Evolutionary conservation across 2,113 vertebrate genomes (phyloP).

Genomic region (Corapipo altera): DNA sequence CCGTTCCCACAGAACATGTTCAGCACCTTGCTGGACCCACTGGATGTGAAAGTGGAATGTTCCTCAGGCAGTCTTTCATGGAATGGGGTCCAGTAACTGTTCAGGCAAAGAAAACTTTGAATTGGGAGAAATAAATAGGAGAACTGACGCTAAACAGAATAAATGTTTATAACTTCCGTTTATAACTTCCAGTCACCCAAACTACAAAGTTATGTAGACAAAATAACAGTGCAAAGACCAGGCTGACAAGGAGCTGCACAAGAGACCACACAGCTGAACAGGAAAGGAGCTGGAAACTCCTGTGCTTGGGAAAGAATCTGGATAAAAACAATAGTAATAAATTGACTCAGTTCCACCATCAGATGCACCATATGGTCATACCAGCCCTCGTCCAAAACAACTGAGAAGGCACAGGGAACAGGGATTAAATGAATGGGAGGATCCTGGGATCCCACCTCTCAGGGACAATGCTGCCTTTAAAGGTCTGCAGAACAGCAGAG

Average conservation of each 20-base stretch:
- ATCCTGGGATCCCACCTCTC: not conserved
- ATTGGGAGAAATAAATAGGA: not conserved
- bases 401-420: not conserved
- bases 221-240: not conserved
- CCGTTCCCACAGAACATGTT: not conserved
- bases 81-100: not conserved
- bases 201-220: not conserved
- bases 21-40: not conserved
- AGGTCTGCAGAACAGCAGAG: not conserved
- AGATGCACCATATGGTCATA: not conserved
- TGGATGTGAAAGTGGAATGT: not conserved
- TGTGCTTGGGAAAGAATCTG: not conserved
- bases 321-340: not conserved
- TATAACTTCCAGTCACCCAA: not conserved
- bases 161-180: not conserved
- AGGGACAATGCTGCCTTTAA: not conserved
- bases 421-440: not conserved
- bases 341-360: not conserved
- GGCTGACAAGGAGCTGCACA: not conserved
- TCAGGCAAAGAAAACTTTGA: not conserved
- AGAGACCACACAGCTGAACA: not conserved
- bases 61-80: not conserved
- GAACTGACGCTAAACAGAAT: not conserved
- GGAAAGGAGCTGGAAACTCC: not conserved
- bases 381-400: not conserved